These are phyloP conservation scores for Patella caerulea DNA, from an alignment of 2,888 invertebrate genomes.

Conservation along the genomic window DNA sequence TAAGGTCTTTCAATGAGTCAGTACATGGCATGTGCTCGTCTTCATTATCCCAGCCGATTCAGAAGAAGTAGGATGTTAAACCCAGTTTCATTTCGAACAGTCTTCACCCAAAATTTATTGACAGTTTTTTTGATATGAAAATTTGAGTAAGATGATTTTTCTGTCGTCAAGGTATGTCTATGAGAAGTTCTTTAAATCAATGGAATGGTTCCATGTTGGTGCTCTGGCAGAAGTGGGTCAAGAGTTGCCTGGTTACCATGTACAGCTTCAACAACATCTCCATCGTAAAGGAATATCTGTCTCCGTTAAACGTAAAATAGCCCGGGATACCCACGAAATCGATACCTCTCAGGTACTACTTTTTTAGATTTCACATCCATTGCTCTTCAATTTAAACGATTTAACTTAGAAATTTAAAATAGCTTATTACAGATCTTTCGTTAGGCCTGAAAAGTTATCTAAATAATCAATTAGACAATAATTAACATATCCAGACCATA, in stretches of 20 bases:
- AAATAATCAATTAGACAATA: too few relatives aligned
- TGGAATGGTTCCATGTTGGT: slow-evolving; percentile 80
- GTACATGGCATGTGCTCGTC: too few relatives aligned
- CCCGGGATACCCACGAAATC: slow-evolving; percentile 72
- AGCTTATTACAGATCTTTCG: too few relatives aligned
- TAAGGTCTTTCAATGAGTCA: too few relatives aligned
- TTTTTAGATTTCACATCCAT: not conserved
- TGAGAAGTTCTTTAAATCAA: slow-evolving; percentile 56
- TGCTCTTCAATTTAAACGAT: not conserved
- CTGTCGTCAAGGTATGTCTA: slow-evolving; percentile 76
- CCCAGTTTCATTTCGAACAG: not conserved
- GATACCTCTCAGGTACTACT: slow-evolving; percentile 50
- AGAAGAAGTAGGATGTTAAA: not conserved
- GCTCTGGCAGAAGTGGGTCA: slow-evolving; percentile 85
- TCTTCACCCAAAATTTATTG: not conserved
- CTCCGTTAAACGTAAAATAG: slow-evolving; percentile 81
- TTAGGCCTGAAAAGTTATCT: too few relatives aligned
- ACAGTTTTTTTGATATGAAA: not conserved
- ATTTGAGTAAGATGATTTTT: not conserved
- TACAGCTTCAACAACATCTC: slow-evolving; percentile 79
- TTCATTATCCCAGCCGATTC: too few relatives aligned
- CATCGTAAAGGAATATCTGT: slow-evolving; percentile 78
- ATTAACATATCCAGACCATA: too few relatives aligned
- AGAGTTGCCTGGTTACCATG: slow-evolving; percentile 84
- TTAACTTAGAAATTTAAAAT: too few relatives aligned